Conservation (phyloP, 2,797 vertebrate genomes). For the Lagodon rhomboides region DNA sequence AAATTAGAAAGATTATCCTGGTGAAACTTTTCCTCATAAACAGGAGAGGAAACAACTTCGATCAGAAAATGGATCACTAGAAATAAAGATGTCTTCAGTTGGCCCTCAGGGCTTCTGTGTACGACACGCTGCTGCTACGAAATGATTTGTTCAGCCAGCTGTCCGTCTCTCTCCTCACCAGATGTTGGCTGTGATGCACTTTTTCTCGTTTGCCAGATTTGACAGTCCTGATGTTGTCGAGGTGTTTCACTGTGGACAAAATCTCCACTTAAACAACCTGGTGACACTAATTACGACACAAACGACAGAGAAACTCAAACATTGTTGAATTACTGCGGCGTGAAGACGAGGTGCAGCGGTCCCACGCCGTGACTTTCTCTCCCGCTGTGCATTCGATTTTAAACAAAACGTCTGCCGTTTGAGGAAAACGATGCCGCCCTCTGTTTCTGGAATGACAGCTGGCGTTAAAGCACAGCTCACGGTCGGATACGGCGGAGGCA, state of each 20-base stretch:
- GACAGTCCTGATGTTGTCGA: neutral
- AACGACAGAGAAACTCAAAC: slow-evolving; percentile 3
- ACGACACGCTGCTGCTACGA: neutral
- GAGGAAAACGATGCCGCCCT: slow-evolving; percentile 38
- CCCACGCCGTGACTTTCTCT: neutral
- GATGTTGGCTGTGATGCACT: neutral
- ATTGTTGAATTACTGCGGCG: neutral
- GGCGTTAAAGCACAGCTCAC: slow-evolving; percentile 21
- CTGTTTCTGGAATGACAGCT: slow-evolving; percentile 46
- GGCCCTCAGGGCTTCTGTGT: no score
- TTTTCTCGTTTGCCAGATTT: neutral
- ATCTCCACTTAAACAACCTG: neutral
- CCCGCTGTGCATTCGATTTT: slow-evolving; percentile 11
- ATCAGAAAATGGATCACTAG: no score
- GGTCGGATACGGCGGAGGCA: slow-evolving; percentile 21
- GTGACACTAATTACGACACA: no score
- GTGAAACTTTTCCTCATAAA: no score
- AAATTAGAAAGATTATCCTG: no score
- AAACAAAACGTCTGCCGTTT: slow-evolving; percentile 6
- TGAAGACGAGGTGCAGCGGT: neutral
- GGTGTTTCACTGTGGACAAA: neutral
- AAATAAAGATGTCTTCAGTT: no score
- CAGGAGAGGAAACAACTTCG: no score
- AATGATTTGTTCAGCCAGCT: neutral
- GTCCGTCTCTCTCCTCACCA: neutral